A percentile compares a stretch with the other conserved stretches of the same genome.
Evolutionary conservation across 2,888 invertebrate genomes (phyloP).

Genomic region (Ischnus inquisitorius): DNA sequence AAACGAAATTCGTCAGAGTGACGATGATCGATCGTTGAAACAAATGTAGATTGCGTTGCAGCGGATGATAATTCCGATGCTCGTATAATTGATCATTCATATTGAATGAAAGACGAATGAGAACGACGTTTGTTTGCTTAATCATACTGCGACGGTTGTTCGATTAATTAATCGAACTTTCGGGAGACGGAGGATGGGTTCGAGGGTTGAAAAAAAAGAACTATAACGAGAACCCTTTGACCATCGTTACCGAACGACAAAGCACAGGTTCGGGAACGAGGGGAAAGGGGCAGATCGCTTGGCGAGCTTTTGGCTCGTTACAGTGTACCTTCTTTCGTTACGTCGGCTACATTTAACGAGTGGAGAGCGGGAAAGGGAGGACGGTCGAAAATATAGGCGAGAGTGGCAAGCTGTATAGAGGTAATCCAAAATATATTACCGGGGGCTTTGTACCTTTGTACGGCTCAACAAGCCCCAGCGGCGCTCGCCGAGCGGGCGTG

Average conservation of each 20-base stretch:
- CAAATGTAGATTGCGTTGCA: too few species aligned
- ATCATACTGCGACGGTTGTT: too few species aligned
- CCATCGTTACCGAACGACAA: too few species aligned
- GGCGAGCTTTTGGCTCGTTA: conserved; percentile 47
- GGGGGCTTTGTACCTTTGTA: conserved; percentile 81
- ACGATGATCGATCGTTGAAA: too few species aligned
- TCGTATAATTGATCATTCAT: too few species aligned
- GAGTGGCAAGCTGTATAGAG: conserved; percentile 31
- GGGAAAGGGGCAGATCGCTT: conserved; percentile 59
- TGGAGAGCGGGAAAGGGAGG: conserved; percentile 45
- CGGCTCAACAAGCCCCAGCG: conserved; percentile 59
- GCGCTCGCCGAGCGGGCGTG: conserved; percentile 10
- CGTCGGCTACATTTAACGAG: conserved; percentile 79
- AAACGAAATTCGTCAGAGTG: too few species aligned
- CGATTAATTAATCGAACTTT: too few species aligned
- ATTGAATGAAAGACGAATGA: too few species aligned
- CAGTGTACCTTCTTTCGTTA: conserved; percentile 77
- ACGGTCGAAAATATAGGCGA: conserved; percentile 3
- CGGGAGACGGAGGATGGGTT: too few species aligned
- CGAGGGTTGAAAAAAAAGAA: background rate
- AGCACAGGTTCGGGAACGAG: background rate
- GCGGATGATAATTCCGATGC: too few species aligned
- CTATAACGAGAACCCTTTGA: too few species aligned
- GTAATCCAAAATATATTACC: conserved; percentile 82
- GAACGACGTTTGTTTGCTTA: too few species aligned